Conservation (phyloP, 2,113 vertebrate species). For the Athene noctua region DNA sequence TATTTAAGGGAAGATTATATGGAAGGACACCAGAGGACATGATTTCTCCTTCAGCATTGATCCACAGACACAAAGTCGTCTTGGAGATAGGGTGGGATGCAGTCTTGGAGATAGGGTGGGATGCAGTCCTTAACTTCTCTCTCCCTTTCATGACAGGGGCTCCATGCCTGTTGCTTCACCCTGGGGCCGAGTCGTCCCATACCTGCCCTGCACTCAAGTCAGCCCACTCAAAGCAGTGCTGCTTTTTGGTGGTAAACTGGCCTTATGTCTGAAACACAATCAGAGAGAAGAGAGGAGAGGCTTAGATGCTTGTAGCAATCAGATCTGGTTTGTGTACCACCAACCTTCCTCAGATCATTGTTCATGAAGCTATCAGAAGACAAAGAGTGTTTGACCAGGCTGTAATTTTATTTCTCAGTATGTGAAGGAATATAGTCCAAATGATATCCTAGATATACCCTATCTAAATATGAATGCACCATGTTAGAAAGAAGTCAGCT, state of each 20-base stretch:
- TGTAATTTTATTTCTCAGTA: neutral
- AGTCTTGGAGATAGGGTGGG: neutral
- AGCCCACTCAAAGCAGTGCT: accelerated
- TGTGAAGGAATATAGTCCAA: neutral
- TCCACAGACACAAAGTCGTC: neutral
- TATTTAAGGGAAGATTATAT: neutral
- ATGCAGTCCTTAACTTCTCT: neutral
- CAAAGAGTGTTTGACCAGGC: neutral
- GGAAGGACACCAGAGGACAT: neutral
- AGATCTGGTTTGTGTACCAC: neutral
- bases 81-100: neutral
- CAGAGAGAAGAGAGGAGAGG: neutral
- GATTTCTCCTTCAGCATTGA: neutral
- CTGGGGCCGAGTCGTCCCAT: neutral
- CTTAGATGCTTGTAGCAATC: neutral
- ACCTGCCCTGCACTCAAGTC: neutral
- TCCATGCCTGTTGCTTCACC: neutral
- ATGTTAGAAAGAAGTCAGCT: neutral
- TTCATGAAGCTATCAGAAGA: neutral
- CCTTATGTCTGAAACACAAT: neutral
- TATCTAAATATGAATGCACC: neutral
- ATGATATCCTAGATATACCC: neutral
- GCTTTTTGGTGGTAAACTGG: neutral
- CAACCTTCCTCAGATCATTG: neutral
- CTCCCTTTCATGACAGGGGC: neutral